Evolutionary conservation across 1,140 invertebrate species (phyloP).

Genomic region (Cyrtorhinus lividipennis): DNA sequence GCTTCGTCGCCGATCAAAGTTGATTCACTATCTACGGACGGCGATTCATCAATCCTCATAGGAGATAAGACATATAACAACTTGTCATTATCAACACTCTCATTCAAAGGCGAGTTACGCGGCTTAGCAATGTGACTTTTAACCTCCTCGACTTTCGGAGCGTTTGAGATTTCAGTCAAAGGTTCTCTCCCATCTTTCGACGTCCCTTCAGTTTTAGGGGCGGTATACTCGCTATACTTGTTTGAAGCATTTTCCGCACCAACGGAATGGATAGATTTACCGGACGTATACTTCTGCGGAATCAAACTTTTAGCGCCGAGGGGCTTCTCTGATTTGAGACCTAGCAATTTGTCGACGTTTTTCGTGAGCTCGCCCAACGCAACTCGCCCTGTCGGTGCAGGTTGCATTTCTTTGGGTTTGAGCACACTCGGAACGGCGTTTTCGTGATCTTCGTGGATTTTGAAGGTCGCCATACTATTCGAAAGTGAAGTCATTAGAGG

Average conservation of each 20-base stretch:
- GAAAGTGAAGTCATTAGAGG: background rate
- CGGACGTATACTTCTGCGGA: background rate
- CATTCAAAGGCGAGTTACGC: background rate
- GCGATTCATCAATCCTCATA: background rate
- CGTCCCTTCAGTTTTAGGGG: background rate
- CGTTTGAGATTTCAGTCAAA: background rate
- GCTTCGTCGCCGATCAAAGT: no score
- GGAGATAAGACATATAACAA: background rate
- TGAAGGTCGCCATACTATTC: background rate
- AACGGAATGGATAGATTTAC: background rate
- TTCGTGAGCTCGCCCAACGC: background rate
- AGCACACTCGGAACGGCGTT: background rate
- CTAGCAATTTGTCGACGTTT: background rate
- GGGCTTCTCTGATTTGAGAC: no score
- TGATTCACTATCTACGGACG: no score
- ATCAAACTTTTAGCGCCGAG: background rate
- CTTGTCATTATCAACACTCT: background rate
- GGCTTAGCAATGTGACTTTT: background rate
- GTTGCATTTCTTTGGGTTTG: background rate
- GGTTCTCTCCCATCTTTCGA: background rate
- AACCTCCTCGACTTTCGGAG: background rate
- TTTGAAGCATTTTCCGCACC: background rate
- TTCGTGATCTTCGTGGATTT: conserved; percentile 5
- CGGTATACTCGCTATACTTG: background rate
- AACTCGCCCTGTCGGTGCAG: background rate